Evolutionary conservation across 2,888 invertebrate genomes (phyloP).

Genomic region (Ischnura elegans): DNA sequence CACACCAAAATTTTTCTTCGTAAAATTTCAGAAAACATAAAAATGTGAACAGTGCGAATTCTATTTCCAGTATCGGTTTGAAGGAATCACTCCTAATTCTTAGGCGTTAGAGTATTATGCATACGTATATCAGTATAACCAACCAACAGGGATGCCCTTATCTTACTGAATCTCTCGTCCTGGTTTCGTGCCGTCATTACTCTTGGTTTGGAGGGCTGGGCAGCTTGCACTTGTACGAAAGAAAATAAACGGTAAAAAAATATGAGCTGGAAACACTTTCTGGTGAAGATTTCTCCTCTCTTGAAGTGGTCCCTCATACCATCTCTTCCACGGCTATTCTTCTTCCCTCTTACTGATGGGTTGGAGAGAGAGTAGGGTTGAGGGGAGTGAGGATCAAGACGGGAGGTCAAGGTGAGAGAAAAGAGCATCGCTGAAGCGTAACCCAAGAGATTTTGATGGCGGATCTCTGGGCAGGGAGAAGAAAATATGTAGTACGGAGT

Average conservation of each 20-base stretch:
- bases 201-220: neutral
- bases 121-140: too few relatives aligned
- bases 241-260: neutral
- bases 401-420: slow-evolving; percentile 22
- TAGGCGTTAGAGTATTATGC: too few relatives aligned
- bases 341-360: neutral
- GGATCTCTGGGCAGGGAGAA: neutral
- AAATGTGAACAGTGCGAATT: too few relatives aligned
- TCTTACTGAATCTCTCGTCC: neutral
- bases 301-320: neutral
- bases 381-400: neutral
- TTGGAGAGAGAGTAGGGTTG: neutral
- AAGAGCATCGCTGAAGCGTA: slow-evolving; percentile 10
- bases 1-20: too few relatives aligned
- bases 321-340: neutral
- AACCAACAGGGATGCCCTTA: too few relatives aligned
- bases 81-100: too few relatives aligned
- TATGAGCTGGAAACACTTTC: neutral
- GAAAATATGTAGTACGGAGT: neutral
- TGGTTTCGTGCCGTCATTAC: neutral
- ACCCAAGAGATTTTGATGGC: neutral
- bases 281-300: slow-evolving; percentile 7
- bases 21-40: too few relatives aligned
- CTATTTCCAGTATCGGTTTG: too few relatives aligned
- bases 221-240: neutral